Evolutionary conservation across 2,888 invertebrate genomes (phyloP), one percentile per base, ranked within the genome.

Genomic region (Seira ritae): DNA sequence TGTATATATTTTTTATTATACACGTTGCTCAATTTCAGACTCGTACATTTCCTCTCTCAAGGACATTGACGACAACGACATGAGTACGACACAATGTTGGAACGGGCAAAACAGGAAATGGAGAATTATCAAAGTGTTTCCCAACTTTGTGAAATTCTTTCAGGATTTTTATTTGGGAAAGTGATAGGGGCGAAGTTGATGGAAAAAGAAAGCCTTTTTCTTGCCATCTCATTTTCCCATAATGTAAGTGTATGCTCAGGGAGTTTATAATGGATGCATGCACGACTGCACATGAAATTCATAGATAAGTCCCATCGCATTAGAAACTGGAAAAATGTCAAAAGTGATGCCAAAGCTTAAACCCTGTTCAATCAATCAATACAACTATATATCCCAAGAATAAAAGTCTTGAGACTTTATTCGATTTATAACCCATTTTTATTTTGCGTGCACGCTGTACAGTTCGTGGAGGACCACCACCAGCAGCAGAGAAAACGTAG

Each of bases 91-190:
- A 42, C 42, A 42, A 31, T 31, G 55, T n/a, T 8, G 55, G 55
- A 15, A 55, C 55, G 55, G 12, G 12, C 55, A 15, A 55, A 55
- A 55, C 55, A 55, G 55, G 55, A 55, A 55, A 55, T 17, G 17
- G 55, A 55, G 55, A 55, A 55, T 55, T 55, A 55, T 55, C 55
- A 55, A 55, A 55, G 55, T 55, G 55, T 17, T 31, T 55, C 55
- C 55, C 3, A 55, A 55, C 55, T 55, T 55, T 31, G 31, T 4
- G 55, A 55, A 55, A 55, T 55, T 55, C 55, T 55, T 55, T 55
- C 12, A 31, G 3, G 8, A 31, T 12, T 17, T 17, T 55, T 55
- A 2, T 55, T 55, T 8, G 15, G 15, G 55, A 55, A 55, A 3
- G 17, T 8, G 15, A 17, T 12, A 1, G 15, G 17, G 55, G 55